phyloP scores from a whole-genome alignment of 1,140 invertebrate species.

The Drosophila rhopaloa region DNA sequence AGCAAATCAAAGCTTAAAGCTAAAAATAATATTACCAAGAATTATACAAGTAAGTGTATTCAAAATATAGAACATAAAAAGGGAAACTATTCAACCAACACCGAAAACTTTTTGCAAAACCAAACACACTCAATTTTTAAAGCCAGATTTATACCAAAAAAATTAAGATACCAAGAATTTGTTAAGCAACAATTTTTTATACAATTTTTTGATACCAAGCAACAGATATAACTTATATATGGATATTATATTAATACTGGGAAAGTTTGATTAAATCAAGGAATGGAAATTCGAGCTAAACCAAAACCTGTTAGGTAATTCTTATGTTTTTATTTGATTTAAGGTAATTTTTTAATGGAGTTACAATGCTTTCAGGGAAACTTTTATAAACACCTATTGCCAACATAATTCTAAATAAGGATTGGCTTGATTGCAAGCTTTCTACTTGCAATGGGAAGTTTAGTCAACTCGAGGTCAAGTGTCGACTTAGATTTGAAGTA shows the following conservation, averaged over 20 bases:
- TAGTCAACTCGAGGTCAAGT: no score
- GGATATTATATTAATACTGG: constrained; percentile 50
- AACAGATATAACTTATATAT: constrained; percentile 66
- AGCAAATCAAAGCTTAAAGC: constrained; percentile 41
- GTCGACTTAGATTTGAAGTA: no score
- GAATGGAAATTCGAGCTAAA: constrained; percentile 18
- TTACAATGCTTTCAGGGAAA: constrained; percentile 21
- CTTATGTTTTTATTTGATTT: neutral
- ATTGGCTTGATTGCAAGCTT: no score
- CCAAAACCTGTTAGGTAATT: constrained; percentile 1
- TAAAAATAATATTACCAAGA: constrained; percentile 20
- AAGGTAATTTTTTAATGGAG: neutral
- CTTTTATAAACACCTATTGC: constrained; percentile 27
- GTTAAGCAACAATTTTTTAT: constrained; percentile 78
- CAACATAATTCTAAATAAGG: neutral
- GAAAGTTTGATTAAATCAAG: constrained; percentile 35
- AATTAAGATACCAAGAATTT: constrained; percentile 57
- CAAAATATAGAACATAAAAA: constrained; percentile 20
- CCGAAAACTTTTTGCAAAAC: constrained; percentile 44
- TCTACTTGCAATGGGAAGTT: no score
- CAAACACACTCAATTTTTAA: constrained; percentile 68
- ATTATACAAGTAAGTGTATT: constrained; percentile 12
- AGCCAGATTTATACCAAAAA: constrained; percentile 62
- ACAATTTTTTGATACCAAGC: constrained; percentile 77
- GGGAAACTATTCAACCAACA: constrained; percentile 34